These are phyloP conservation scores for Sitta europaea DNA, from an alignment of 2,113 vertebrate species.

Conservation along the genomic window DNA sequence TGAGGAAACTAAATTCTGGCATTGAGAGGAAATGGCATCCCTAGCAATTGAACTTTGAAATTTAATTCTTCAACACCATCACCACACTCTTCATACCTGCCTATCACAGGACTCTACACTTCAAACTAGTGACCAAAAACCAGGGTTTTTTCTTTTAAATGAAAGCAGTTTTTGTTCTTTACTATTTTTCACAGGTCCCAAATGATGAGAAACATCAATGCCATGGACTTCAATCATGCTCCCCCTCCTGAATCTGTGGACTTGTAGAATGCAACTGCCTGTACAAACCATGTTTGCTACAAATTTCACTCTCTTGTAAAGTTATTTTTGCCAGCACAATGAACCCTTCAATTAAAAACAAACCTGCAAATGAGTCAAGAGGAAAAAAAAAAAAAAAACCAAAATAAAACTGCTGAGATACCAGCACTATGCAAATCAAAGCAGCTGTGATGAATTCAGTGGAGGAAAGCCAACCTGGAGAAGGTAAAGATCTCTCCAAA, in stretches of 20 bases:
- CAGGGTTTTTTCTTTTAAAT: neutral
- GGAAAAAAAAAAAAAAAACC: too few species aligned
- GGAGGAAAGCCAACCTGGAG: neutral
- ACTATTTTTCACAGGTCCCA: neutral
- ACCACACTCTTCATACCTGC: neutral
- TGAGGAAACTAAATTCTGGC: neutral
- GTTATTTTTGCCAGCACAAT: neutral
- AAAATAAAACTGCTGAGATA: neutral
- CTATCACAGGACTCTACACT: accelerated
- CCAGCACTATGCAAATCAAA: neutral
- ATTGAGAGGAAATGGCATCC: neutral
- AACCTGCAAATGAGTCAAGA: neutral
- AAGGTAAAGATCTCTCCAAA: neutral
- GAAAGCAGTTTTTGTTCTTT: accelerated
- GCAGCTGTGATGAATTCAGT: neutral
- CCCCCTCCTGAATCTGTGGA: too few species aligned
- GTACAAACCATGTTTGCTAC: neutral
- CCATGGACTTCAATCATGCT: neutral
- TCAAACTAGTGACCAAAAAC: neutral
- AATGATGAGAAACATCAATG: neutral
- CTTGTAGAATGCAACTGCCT: accelerated
- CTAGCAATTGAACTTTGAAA: neutral
- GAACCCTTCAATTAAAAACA: neutral
- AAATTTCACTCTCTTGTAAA: neutral
- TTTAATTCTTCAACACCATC: neutral